Conservation (phyloP, 1,140 invertebrate species). For the Pseudachorutes palmiensis region DNA sequence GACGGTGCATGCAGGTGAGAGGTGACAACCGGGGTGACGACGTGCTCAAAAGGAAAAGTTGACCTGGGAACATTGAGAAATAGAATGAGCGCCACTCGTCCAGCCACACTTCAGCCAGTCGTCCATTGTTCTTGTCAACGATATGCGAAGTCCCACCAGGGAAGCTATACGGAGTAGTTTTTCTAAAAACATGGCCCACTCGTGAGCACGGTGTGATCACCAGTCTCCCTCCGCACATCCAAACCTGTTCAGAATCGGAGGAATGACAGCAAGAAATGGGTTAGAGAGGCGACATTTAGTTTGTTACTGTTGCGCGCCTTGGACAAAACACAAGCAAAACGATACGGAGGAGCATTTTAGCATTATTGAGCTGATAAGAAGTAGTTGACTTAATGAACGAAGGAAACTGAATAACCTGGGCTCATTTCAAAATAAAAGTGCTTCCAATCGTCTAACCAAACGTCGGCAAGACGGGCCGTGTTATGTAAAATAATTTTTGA, state of each 20-base stretch:
- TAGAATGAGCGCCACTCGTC: constrained; percentile 98
- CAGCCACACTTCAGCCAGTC: constrained; percentile 86
- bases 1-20: too few relatives aligned
- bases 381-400: constrained; percentile 10
- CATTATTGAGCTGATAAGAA: not conserved
- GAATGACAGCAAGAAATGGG: not conserved
- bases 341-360: not conserved
- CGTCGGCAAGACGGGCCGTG: constrained; percentile 88
- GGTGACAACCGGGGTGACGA: too few relatives aligned
- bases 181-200: constrained; percentile 95
- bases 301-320: too few relatives aligned
- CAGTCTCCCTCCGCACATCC: constrained; percentile 91
- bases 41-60: too few relatives aligned
- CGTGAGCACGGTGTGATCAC: constrained; percentile 86
- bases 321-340: not conserved
- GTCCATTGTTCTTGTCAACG: constrained; percentile 96
- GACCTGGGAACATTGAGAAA: constrained; percentile 90
- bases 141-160: constrained; percentile 95
- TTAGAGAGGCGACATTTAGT: too few relatives aligned
- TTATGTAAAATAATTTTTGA: constrained; percentile 95
- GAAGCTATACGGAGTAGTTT: constrained; percentile 98
- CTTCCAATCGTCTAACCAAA: constrained; percentile 98
- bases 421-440: constrained; percentile 98
- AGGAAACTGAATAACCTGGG: constrained; percentile 59
- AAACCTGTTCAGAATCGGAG: constrained; percentile 66